Base-by-base conservation (phyloP, 2,797 vertebrate species). In the Antennarius maculatus region DNA sequence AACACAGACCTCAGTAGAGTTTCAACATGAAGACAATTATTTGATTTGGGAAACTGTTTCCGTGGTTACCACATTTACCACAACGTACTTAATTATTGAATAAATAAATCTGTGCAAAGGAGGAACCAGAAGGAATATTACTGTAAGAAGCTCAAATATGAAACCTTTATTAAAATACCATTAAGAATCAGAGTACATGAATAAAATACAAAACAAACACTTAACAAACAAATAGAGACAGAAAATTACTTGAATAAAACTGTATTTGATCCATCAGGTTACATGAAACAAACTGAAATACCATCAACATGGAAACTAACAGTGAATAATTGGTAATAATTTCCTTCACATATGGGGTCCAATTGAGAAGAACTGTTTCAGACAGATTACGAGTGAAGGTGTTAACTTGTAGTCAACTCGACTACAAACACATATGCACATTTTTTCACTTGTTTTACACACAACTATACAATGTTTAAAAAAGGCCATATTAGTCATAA, bases 361-460 rank as follows among this genome's bases (percentile, higher is more conserved):
- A 27, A 60, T 15, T 28, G 14, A 56, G n/a, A 57, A 55, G 34
- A 69, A 59, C 76, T 47, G 37, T 59, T 6, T 58, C n/a, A 53
- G 15, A 1, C 4, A 17, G 6, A 67, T 53, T 34, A 45, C 37
- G 3, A 64, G 17, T 31, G 1, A 48, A 31, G 45, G 4, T 16
- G 15, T 61, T 29, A 18, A 64, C 63, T 59, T 37, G 7, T 18
- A 23, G 23, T 17, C 23, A 23, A 54, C 6, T 13, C 2, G 3
- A 31, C 12, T 5, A 29, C 1, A 64, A 50, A 71, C 60, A 46
- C 23, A 9, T 43, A 66, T 68, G 61, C 46, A 76, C 52, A 49
- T n/a, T 23, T 23, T 23, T 23, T 17, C 14, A 41, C 37, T 11
- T 56, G 23, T 74, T 71, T 77, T 54, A 65, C 15, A 78, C 0